Percentiles rank a stretch among this genome's conserved stretches.
phyloP scores from a whole-genome alignment of 2,113 vertebrate genomes.

The Morone chrysops region DNA sequence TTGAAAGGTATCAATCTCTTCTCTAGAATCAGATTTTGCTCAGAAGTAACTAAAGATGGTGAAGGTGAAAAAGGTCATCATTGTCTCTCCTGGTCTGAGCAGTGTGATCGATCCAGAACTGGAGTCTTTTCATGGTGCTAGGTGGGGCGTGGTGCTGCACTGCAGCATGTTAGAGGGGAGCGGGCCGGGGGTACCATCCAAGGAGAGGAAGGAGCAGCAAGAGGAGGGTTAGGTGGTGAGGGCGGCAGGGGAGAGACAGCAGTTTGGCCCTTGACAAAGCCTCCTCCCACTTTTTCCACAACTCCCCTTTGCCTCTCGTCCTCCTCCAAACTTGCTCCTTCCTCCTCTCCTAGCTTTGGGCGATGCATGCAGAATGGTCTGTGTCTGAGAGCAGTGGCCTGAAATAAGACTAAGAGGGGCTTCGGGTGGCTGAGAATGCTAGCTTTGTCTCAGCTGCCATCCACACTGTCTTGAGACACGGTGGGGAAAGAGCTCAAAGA shows the following conservation, averaged over 20 bases:
- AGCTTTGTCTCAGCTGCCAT: constrained; percentile 84
- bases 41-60: background rate
- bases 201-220: constrained; percentile 44
- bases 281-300: constrained; percentile 66
- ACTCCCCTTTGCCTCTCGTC: constrained; percentile 38
- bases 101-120: constrained; percentile 7
- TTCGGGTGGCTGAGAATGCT: constrained; percentile 75
- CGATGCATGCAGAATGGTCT: constrained; percentile 74
- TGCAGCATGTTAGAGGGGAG: constrained; percentile 64
- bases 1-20: background rate
- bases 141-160: constrained; percentile 73
- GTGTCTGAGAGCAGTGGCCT: constrained; percentile 82
- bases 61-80: constrained; percentile 12
- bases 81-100: background rate
- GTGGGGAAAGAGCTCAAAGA: constrained; percentile 70
- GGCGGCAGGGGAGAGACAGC: constrained; percentile 25
- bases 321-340: constrained; percentile 54
- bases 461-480: constrained; percentile 80
- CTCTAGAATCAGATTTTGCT: background rate
- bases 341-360: constrained; percentile 68
- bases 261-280: constrained; percentile 59
- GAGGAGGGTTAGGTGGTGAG: constrained; percentile 41
- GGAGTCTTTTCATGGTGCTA: constrained; percentile 1
- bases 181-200: constrained; percentile 50
- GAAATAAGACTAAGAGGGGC: constrained; percentile 82